Percentiles rank a stretch among this genome's conserved stretches.
Conservation (phyloP, 2,888 invertebrate genomes). For the Drosophila anomelani region DNA sequence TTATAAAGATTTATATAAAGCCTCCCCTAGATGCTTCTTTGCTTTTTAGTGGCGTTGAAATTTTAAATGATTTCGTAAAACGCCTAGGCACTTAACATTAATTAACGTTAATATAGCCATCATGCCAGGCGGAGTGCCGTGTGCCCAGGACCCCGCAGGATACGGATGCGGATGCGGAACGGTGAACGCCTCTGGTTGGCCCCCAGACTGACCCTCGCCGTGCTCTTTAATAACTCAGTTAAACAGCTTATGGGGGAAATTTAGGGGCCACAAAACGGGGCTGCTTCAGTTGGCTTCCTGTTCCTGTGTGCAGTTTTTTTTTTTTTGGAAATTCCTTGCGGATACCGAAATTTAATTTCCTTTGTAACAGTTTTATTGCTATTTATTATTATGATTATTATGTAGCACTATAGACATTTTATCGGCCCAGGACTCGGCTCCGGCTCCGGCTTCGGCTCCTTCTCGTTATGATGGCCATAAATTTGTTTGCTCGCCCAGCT, state of each 20-base stretch:
- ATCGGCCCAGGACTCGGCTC: conserved; percentile 14
- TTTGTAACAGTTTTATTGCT: conserved; percentile 58
- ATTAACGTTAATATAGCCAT: conserved; percentile 54
- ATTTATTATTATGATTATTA: conserved; percentile 60
- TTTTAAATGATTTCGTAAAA: conserved; percentile 41
- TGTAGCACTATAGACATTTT: conserved; percentile 47
- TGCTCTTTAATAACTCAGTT: conserved; percentile 57
- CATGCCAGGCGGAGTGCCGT: conserved; percentile 5
- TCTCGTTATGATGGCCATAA: conserved; percentile 50
- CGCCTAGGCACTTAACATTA: conserved; percentile 55
- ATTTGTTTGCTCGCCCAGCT: conserved; percentile 49
- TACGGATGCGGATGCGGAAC: conserved; percentile 14
- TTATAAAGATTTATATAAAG: neutral
- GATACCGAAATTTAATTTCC: conserved; percentile 59
- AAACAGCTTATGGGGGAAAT: conserved; percentile 59
- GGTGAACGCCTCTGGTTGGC: neutral
- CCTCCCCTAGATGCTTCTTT: neutral
- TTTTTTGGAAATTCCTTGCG: conserved; percentile 39
- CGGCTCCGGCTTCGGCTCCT: neutral
- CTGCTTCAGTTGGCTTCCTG: conserved; percentile 33
- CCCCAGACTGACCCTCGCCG: conserved; percentile 2
- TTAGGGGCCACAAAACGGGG: conserved; percentile 47
- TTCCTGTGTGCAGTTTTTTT: conserved; percentile 51
- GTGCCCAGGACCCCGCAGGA: conserved; percentile 11
- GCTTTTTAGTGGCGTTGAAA: neutral